Conservation (phyloP, 2,113 vertebrate species). For the Lasiurus cinereus region DNA sequence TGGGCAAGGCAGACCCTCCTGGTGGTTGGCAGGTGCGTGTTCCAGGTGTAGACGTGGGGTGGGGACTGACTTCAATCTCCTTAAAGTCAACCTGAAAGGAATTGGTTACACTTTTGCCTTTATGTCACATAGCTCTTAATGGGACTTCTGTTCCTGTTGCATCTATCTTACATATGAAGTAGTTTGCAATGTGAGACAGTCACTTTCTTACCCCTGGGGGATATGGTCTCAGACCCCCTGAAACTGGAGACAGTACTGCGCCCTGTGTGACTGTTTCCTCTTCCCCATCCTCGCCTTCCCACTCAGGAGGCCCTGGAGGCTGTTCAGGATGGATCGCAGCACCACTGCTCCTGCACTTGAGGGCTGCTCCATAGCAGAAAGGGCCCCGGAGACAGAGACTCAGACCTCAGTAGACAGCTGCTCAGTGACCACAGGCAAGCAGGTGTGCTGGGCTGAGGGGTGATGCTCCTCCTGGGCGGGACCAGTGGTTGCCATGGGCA, state of each 20-base stretch:
- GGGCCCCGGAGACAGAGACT: not conserved
- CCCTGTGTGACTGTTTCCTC: not conserved
- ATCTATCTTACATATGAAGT: not conserved
- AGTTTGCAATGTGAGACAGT: not conserved
- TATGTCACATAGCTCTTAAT: not conserved
- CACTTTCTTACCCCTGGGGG: too few species aligned
- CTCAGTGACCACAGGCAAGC: not conserved
- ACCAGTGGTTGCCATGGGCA: not conserved
- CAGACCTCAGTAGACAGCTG: not conserved
- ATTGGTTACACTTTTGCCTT: not conserved
- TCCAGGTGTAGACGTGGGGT: too few species aligned
- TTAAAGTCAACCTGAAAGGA: not conserved
- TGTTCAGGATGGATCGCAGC: not conserved
- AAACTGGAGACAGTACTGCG: too few species aligned
- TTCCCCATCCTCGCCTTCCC: too few species aligned
- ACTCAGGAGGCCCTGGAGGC: not conserved
- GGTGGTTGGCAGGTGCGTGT: too few species aligned
- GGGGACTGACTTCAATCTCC: not conserved
- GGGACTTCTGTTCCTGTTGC: not conserved
- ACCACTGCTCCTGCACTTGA: not conserved
- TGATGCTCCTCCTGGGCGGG: not conserved
- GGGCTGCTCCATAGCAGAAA: not conserved
- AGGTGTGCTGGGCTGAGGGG: not conserved
- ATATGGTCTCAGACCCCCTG: not conserved
- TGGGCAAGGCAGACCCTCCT: too few species aligned